Base-by-base conservation (phyloP, 1,140 invertebrate species). In the Rhyzopertha dominica region DNA sequence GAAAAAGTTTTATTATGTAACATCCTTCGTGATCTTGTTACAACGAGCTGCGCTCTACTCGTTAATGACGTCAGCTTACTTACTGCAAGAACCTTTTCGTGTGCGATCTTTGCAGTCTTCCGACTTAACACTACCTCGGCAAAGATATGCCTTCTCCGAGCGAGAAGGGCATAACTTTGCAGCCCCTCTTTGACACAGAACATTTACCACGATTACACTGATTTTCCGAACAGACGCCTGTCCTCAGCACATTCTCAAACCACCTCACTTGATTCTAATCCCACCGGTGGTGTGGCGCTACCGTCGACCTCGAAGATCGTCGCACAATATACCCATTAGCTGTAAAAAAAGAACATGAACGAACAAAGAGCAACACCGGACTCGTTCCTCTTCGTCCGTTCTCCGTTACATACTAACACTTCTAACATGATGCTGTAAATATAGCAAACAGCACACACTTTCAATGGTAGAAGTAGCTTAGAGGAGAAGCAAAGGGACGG, bases 261-360 rank as follows among this genome's bases (percentile, higher is more conserved):
- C 62, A 66, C 52, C 61, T 66, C 61, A 66, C 63, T 60, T 66
- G 63, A 66, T 66, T 66, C 56, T 66, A 64, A 66, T 54, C 40
- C 34, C 53, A 43, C 47, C 28, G 56, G 48, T 41, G 43, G 38
- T 52, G 43, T 47, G 40, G 49, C 40, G 31, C 39, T 24, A 29
- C 35, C 31, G 30, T 52, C 50, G 40, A 37, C 44, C 49, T 50
- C 26, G 43, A 51, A 43, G 47, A 56, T 50, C 50, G 34, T 49
- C 49, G 45, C 41, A 45, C 30, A 14, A 5, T 31, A n/a, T 31
- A n/a, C n/a, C n/a, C n/a, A n/a, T n/a, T 31, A 26, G 24, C n/a
- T n/a, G n/a, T 26, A 26, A n/a, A 26, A 8, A 8, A 26, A 7
- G 24, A 26, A 26, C 24, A n/a, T n/a, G 24, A 8, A 26, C n/a